Evolutionary conservation across 2,113 vertebrate genomes (phyloP).

Genomic region (Zosterops borbonicus): DNA sequence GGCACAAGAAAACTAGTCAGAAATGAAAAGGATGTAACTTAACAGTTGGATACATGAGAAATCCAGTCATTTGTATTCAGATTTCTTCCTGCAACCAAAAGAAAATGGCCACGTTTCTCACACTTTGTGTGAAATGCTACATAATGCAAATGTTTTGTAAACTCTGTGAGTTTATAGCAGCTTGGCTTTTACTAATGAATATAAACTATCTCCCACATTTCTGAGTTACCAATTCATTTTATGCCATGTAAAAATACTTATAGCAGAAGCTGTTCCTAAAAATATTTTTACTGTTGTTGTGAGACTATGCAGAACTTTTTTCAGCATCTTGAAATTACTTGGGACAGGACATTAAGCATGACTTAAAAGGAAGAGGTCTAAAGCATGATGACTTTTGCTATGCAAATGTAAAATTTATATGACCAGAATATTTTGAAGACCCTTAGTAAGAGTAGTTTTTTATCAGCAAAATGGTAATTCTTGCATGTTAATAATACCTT

Average conservation of each 20-base stretch:
- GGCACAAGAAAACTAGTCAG: not conserved
- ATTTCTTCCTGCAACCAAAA: not conserved
- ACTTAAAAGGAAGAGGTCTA: not conserved
- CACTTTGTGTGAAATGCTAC: not conserved
- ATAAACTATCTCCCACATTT: not conserved
- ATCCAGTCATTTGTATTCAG: not conserved
- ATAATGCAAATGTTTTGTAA: not conserved
- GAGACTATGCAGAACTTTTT: not conserved
- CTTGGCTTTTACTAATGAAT: not conserved
- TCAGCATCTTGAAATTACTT: not conserved
- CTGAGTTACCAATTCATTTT: not conserved
- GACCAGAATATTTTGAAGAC: not conserved
- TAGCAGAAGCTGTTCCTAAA: not conserved
- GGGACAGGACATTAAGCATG: not conserved
- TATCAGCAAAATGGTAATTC: not conserved
- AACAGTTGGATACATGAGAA: not conserved
- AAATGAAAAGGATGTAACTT: not conserved
- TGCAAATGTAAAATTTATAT: not conserved
- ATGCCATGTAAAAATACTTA: not conserved
- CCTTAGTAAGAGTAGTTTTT: not conserved
- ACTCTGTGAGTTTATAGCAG: not conserved
- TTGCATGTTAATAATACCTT: not conserved
- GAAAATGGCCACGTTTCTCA: not conserved
- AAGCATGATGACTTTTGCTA: not conserved
- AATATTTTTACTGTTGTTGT: not conserved